A percentile compares a stretch with the other conserved stretches of the same genome.
Conservation (phyloP, 2,797 vertebrate species). For the Eulemur rubriventer region DNA sequence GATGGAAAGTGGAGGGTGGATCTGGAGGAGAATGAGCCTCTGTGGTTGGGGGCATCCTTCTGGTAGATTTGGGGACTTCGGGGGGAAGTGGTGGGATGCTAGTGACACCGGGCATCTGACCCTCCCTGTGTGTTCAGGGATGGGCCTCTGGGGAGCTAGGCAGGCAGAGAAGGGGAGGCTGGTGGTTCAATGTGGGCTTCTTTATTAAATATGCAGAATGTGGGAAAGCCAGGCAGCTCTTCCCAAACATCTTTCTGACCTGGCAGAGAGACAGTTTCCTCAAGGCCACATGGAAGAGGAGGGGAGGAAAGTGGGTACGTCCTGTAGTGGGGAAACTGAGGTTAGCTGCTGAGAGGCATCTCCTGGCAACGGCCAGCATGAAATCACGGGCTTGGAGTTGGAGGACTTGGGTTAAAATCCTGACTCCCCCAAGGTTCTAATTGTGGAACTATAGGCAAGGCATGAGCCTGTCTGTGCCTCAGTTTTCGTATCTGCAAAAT, state of each 20-base stretch:
- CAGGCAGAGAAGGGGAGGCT: not conserved
- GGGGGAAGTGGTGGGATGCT: not conserved
- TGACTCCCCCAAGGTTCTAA: not conserved
- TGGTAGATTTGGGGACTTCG: not conserved
- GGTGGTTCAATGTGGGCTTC: not conserved
- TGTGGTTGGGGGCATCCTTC: not conserved
- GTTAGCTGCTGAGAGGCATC: not conserved
- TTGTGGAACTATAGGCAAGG: not conserved
- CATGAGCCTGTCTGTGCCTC: not conserved
- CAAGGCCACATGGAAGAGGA: not conserved
- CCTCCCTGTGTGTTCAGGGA: not conserved
- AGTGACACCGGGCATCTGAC: not conserved
- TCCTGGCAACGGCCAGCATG: not conserved
- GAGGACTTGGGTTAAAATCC: not conserved
- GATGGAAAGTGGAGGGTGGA: not conserved
- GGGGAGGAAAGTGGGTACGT: not conserved
- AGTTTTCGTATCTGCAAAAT: constrained; percentile 26
- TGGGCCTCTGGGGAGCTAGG: not conserved
- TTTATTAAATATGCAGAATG: constrained; percentile 47
- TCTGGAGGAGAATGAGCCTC: not conserved
- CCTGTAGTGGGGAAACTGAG: not conserved
- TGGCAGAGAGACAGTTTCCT: constrained; percentile 8
- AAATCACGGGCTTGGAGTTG: not conserved
- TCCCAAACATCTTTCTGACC: constrained; percentile 11
- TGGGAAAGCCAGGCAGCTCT: not conserved